Evolutionary conservation across 2,797 vertebrate genomes (phyloP).

Genomic region (Enteromius radiatus): DNA sequence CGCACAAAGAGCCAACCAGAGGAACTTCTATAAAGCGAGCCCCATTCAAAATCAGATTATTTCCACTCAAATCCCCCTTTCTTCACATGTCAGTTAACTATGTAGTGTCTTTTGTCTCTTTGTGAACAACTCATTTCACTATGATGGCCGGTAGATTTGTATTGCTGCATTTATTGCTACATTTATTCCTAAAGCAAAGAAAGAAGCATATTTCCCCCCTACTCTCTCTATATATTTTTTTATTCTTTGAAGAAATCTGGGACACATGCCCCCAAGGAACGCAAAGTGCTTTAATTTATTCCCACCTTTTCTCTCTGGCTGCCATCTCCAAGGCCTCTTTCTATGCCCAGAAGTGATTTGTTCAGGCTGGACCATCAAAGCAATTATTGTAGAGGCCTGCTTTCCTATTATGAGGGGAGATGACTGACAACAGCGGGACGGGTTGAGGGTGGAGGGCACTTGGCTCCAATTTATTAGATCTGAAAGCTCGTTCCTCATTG

Average conservation of each 20-base stretch:
- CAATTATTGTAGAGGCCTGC: conserved; percentile 95
- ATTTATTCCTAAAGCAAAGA: conserved; percentile 76
- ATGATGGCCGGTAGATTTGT: conserved; percentile 83
- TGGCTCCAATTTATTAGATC: conserved; percentile 78
- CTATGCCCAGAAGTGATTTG: conserved; percentile 99
- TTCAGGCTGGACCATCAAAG: conserved; percentile 98
- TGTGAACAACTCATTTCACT: conserved; percentile 88
- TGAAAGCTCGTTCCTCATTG: conserved; percentile 70
- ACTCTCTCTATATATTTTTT: conserved; percentile 77
- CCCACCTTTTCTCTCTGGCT: conserved; percentile 97
- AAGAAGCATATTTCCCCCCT: conserved; percentile 68
- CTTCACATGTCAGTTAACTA: conserved; percentile 95
- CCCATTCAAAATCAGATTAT: conserved; percentile 94
- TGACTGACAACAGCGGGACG: conserved; percentile 91
- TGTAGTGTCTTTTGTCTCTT: conserved; percentile 85
- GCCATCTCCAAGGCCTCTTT: conserved; percentile 93
- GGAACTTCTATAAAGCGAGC: conserved; percentile 78
- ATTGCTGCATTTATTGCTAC: conserved; percentile 88
- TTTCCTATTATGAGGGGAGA: conserved; percentile 93
- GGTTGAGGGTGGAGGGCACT: conserved; percentile 73
- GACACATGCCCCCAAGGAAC: conserved; percentile 98
- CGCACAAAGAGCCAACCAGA: conserved; percentile 82
- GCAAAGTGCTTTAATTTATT: conserved; percentile 98
- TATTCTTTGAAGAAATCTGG: conserved; percentile 89
- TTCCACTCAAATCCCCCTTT: conserved; percentile 91